These are phyloP conservation scores for Caligus rogercresseyi DNA, from an alignment of 1,140 invertebrate genomes.

Conservation along the genomic window DNA sequence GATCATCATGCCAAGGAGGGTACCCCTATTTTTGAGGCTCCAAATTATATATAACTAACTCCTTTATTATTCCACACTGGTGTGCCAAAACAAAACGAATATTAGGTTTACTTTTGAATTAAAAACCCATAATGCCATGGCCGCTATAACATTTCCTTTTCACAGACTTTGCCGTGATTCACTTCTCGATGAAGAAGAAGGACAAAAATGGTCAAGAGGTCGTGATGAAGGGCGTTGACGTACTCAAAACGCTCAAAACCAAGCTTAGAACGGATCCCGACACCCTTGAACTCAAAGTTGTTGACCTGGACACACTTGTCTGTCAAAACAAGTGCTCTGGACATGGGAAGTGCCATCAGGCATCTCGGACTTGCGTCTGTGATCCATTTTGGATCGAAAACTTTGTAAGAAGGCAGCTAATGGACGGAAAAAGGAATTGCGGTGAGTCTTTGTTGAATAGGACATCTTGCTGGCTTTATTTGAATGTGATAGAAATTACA, in stretches of 20 bases:
- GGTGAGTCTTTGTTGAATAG: conserved; percentile 36
- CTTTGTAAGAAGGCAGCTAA: conserved; percentile 41
- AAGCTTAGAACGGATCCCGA: conserved; percentile 40
- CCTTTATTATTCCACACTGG: too few species aligned
- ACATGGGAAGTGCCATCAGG: conserved; percentile 69
- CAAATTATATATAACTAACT: too few species aligned
- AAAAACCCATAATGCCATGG: too few species aligned
- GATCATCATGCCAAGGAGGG: too few species aligned
- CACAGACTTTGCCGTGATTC: conserved; percentile 4
- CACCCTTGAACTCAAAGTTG: conserved; percentile 51
- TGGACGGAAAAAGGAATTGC: conserved; percentile 50
- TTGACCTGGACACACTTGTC: conserved; percentile 53
- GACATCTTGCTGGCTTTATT: conserved; percentile 8
- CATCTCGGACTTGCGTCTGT: conserved; percentile 63
- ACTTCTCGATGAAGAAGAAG: neutral
- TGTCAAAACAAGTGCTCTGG: conserved; percentile 86
- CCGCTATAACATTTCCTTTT: too few species aligned
- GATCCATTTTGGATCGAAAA: conserved; percentile 91
- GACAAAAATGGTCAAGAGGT: neutral
- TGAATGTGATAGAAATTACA: too few species aligned
- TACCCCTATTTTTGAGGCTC: too few species aligned
- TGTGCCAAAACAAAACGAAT: too few species aligned
- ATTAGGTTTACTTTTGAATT: too few species aligned
- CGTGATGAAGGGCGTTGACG: neutral
- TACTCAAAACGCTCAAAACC: conserved; percentile 3